Base-by-base conservation (phyloP, 2,797 vertebrate species). In the Pseudochirops corinnae region DNA sequence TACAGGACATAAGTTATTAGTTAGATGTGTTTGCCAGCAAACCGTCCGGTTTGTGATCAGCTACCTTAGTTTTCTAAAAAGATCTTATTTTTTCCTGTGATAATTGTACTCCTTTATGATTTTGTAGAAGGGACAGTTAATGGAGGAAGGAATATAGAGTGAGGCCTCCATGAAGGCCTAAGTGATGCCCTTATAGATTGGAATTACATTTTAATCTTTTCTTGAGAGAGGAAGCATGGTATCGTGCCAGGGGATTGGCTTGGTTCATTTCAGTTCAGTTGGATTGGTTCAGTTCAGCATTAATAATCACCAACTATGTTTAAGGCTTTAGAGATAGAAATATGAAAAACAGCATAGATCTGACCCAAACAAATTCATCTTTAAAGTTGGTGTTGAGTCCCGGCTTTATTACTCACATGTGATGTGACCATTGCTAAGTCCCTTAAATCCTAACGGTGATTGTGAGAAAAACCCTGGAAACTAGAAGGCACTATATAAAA, bases 1-100 rank as follows among this genome's bases (percentile, higher is more conserved):
- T 39, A 92, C 52, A 92, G 28, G 13, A 94, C 96, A 93, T 95
- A 24, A 33, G 31, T n/a, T 39, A 74, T 24, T 74, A 74, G 67
- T 74, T 74, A 39, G 16, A 82, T 21, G 67, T 10, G 18, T 46
- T 24, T 82, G 62, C 62, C 62, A 67, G 33, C 14, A 67, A 58
- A 67, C 13, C 6, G 62, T 74, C 33, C 11, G n/a, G 62, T 18
- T 39, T 33, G 5, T 67, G n/a, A n/a, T 67, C 62, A 67, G 12
- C 33, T 39, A 74, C 62, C 33, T 74, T 74, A 74, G n/a, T 74
- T 74, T 74, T 74, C 62, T 12, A 74, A 18, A n/a, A 18, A 74
- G 33, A 74, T 39, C n/a, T 18, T 74, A 33, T 46, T 46, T 82
- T 82, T 24, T 46, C 21, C 18, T 82, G n/a, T 82, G 67, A 21